Evolutionary conservation across 1,140 invertebrate genomes (phyloP), one percentile per base, ranked within the genome.

Genomic region (Phymorhynchus buccinoides): DNA sequence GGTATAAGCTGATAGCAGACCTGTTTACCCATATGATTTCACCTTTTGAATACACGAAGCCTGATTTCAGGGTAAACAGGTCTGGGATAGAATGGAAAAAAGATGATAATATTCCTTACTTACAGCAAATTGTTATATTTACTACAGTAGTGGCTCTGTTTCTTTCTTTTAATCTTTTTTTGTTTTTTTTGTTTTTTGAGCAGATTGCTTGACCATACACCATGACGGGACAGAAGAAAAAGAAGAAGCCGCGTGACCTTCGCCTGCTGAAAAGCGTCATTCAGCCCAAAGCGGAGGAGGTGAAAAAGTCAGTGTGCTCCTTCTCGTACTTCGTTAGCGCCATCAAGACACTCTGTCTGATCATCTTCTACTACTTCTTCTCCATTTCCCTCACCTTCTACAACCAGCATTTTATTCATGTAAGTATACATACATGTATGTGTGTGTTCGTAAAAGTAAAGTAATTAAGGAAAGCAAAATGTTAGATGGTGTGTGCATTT

Each of bases 381-480:
- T 99, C 98, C 12, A 98, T 99, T 89, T 96, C 97, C 81, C 95
- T 99, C n/a, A 99, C 97, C 30, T 99, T 99, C 94, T 99, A 99
- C 92, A 97, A 99, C 92, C 96, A 98, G 95, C 96, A 96, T 95
- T 95, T 99, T 87, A 95, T 97, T 87, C 96, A 96, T 94, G 97
- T 98, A 94, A 94, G 94, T 93, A 83, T 52, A n/a, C n/a, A n/a
- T n/a, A n/a, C n/a, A 62, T 0, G 22, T 48, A 2, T 52, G 48
- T 18, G 12, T 62, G 56, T 62, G 56, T 62, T 62, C 18, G n/a
- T 27, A 62, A 22, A 62, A 27, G 18, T 52, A 18, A 9, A 52
- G 48, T 52, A 14, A 14, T 9, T 14, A 52, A 52, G 22, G 22
- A 52, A 52, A 52, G 22, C 12, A 52, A 52, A 52, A 52, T 52